Conservation (phyloP, 2,797 vertebrate genomes). For the Pitangus sulphuratus region DNA sequence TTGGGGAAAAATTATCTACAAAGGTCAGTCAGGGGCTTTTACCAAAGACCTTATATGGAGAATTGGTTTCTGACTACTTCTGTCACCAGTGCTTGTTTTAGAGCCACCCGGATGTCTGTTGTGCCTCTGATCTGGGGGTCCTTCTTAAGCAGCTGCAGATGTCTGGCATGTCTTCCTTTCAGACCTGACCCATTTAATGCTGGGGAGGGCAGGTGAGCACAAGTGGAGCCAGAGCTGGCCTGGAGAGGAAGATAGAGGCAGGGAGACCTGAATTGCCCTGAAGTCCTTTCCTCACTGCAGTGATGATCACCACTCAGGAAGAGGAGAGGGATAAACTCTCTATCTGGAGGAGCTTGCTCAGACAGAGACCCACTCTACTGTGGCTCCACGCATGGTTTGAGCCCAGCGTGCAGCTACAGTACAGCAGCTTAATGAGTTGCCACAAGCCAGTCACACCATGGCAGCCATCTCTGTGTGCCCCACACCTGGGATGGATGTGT, state of each 20-base stretch:
- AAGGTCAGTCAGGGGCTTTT: neutral
- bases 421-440: neutral
- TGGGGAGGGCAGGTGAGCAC: neutral
- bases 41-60: neutral
- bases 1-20: neutral
- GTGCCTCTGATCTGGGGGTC: neutral
- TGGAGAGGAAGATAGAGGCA: neutral
- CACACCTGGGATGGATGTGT: rapidly evolving
- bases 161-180: neutral
- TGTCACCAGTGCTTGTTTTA: neutral
- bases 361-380: neutral
- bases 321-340: neutral
- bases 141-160: neutral
- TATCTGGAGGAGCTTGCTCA: neutral
- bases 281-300: rapidly evolving
- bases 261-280: rapidly evolving
- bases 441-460: rapidly evolving
- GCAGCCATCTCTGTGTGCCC: neutral
- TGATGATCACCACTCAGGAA: neutral
- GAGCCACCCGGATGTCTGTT: rapidly evolving
- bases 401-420: rapidly evolving
- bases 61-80: neutral
- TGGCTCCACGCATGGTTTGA: neutral
- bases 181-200: neutral
- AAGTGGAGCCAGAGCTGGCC: neutral